Evolutionary conservation across 2,888 invertebrate species (phyloP), one percentile per base, ranked within the genome.

Genomic region (Parthenolecanium corni): DNA sequence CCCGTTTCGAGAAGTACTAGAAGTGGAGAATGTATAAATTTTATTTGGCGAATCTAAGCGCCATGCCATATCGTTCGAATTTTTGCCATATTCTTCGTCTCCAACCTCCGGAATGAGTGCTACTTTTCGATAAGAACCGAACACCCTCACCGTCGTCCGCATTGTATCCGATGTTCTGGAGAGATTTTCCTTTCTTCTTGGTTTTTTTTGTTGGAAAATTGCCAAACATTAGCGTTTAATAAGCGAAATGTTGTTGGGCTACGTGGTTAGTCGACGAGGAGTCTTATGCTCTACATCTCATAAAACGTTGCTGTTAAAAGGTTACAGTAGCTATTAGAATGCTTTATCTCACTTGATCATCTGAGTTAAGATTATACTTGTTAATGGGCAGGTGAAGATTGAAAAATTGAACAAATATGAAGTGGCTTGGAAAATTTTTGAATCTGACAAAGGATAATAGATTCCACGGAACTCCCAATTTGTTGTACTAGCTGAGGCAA

Each of bases 91-190:
- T 31, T 61, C 51, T 61, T 40, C 61, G 61, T 61, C 61, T n/a
- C n/a, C n/a, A n/a, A n/a, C 49, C 38, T 61, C 61, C 51, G 9
- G 23, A 31, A 31, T 49, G 61, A 61, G 61, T 61, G 61, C 61
- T 61, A 49, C 61, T 61, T 61, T 61, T 61, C 61, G 61, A 61
- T 61, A 61, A 61, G 61, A 61, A 61, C 49, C 49, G 61, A 61
- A 61, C 61, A 61, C 61, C 61, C 61, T 61, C 51, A 61, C 47
- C 31, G 31, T 9, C 31, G 31, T 31, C 4, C 9, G 9, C 9
- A 31, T 31, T 31, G 31, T 31, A 31, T n/a, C 31, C 31, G 31
- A n/a, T n/a, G n/a, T 31, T 31, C 4, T 31, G 9, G 9, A 31
- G 31, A 31, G 31, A 4, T 31, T 31, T 31, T 31, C 31, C 31